phyloP scores from a whole-genome alignment of 1,140 invertebrate species.

The Conus betulinus region DNA sequence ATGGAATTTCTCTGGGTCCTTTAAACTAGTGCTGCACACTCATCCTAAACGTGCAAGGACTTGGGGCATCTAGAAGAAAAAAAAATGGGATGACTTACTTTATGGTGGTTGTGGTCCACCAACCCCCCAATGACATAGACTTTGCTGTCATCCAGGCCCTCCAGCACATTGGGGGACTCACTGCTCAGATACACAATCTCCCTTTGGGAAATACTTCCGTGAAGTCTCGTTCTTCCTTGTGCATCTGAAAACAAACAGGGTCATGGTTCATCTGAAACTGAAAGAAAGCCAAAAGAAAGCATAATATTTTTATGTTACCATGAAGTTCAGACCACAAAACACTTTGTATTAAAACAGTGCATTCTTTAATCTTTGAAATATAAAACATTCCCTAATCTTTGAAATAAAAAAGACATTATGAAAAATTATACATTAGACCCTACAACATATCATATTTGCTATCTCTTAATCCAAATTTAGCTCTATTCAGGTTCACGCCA shows the following conservation, averaged over 20 bases:
- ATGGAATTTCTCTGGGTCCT: no score
- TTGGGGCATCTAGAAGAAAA: no score
- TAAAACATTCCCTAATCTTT: no score
- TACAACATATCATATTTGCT: no score
- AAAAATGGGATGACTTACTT: constrained; percentile 79
- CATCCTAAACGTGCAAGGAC: no score
- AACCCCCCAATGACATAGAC: constrained; percentile 97
- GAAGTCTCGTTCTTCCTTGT: constrained; percentile 83
- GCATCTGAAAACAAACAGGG: constrained; percentile 77
- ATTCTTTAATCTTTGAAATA: no score
- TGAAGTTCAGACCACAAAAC: background rate
- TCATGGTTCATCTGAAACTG: constrained; percentile 4
- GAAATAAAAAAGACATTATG: no score
- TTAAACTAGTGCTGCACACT: no score
- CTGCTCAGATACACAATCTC: constrained; percentile 94
- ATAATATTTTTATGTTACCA: background rate
- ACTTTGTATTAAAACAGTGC: no score
- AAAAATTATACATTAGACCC: no score
- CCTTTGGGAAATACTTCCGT: constrained; percentile 83
- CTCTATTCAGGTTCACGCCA: no score
- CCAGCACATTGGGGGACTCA: constrained; percentile 93
- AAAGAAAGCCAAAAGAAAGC: background rate
- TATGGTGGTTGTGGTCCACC: constrained; percentile 97
- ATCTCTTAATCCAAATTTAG: no score
- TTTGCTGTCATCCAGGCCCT: constrained; percentile 85